Evolutionary conservation across 2,797 vertebrate genomes (phyloP).

Genomic region (Tapera naevia): DNA sequence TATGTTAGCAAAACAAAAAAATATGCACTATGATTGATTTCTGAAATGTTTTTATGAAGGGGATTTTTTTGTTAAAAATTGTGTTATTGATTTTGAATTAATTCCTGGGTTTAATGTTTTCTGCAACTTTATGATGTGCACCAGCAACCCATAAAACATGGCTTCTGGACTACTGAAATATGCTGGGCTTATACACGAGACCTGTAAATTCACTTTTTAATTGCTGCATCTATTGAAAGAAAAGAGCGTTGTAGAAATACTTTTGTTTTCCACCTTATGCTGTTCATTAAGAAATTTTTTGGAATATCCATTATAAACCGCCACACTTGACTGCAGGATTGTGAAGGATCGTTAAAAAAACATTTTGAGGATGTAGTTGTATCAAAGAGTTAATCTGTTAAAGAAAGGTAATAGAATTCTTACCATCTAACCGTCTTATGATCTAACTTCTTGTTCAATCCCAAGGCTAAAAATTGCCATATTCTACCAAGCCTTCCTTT

Average conservation of each 20-base stretch:
- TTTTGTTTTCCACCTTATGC: background rate
- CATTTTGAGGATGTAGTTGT: background rate
- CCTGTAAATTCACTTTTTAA: background rate
- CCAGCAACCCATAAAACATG: background rate
- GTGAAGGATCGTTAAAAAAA: background rate
- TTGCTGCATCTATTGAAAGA: background rate
- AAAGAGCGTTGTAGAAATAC: background rate
- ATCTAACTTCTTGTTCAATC: background rate
- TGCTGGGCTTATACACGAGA: background rate
- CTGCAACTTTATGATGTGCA: background rate
- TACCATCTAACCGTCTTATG: background rate
- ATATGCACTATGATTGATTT: background rate
- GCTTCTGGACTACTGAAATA: background rate
- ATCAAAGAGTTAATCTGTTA: background rate
- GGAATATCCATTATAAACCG: accelerated
- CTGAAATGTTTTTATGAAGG: background rate
- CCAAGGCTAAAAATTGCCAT: background rate
- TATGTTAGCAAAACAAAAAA: background rate
- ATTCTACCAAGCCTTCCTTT: background rate
- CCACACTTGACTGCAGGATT: background rate
- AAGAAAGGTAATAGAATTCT: background rate
- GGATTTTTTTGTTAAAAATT: background rate
- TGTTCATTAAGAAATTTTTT: background rate
- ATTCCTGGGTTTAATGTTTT: background rate
- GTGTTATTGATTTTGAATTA: background rate